Evolutionary conservation across 2,113 vertebrate species (phyloP).

Genomic region (Oreamnos americanus): DNA sequence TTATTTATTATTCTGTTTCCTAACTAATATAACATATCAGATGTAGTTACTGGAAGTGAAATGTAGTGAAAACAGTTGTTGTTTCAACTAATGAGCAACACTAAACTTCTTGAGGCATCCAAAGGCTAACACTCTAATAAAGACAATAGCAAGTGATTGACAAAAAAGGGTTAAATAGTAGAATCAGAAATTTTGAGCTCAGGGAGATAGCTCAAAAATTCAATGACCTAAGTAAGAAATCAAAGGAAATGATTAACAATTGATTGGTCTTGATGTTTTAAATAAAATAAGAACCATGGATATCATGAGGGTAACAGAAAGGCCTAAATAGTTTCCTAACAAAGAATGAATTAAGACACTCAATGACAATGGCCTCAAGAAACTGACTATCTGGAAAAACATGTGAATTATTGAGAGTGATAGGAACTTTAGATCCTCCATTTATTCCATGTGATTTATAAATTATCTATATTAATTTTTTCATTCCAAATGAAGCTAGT

Average conservation of each 20-base stretch:
- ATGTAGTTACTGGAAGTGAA: background rate
- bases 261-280: background rate
- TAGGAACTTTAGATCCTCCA: background rate
- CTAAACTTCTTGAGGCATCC: background rate
- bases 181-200: background rate
- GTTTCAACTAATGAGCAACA: background rate
- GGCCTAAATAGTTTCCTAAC: background rate
- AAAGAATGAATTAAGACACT: background rate
- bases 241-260: background rate
- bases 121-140: background rate
- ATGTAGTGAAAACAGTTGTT: background rate
- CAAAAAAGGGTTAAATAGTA: background rate
- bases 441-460: background rate
- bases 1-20: background rate
- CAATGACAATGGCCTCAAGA: background rate
- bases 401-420: background rate
- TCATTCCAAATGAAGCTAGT: background rate
- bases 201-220: background rate
- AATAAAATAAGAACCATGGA: background rate
- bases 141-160: background rate
- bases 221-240: slow-evolving; percentile 9
- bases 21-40: background rate
- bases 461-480: background rate
- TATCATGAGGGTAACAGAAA: background rate
- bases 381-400: background rate